A percentile compares a stretch with the other conserved stretches of the same genome.
phyloP scores from a whole-genome alignment of 2,888 invertebrate genomes.

The Dinocampus coccinellae region DNA sequence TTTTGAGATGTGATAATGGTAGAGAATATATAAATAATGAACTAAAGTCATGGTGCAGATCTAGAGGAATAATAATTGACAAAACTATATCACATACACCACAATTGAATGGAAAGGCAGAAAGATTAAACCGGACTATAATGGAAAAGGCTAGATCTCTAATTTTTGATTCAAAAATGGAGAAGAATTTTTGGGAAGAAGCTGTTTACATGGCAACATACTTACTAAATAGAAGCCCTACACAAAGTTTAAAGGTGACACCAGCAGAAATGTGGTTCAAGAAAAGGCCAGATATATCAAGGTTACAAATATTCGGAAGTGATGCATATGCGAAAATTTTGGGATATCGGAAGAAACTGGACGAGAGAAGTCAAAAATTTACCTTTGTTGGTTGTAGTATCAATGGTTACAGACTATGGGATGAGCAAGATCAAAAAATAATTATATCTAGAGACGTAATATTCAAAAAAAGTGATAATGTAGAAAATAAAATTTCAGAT shows the following conservation, averaged over 20 bases:
- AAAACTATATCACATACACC: constrained; percentile 56
- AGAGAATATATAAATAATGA: constrained; percentile 57
- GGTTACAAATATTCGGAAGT: constrained; percentile 39
- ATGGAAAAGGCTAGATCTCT: constrained; percentile 27
- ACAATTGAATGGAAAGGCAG: constrained; percentile 49
- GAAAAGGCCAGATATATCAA: constrained; percentile 32
- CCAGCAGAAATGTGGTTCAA: constrained; percentile 37
- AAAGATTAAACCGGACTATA: constrained; percentile 57
- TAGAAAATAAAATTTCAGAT: too few species aligned
- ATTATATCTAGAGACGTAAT: too few species aligned
- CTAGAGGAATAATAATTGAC: constrained; percentile 57
- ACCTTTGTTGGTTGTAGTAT: too few species aligned
- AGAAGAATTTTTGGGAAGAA: constrained; percentile 28
- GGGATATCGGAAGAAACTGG: too few species aligned
- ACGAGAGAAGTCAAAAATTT: too few species aligned
- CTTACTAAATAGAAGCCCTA: constrained; percentile 30
- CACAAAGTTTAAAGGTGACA: constrained; percentile 15
- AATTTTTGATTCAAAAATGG: background rate
- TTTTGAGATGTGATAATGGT: constrained; percentile 44
- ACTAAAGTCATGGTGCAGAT: constrained; percentile 53
- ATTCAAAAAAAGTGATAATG: too few species aligned
- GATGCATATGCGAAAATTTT: background rate
- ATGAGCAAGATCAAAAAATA: too few species aligned
- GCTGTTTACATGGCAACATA: constrained; percentile 19
- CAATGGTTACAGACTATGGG: too few species aligned